Evolutionary conservation across 2,888 invertebrate species (phyloP), one percentile per base, ranked within the genome.

Genomic region (Cephonodes hylas): DNA sequence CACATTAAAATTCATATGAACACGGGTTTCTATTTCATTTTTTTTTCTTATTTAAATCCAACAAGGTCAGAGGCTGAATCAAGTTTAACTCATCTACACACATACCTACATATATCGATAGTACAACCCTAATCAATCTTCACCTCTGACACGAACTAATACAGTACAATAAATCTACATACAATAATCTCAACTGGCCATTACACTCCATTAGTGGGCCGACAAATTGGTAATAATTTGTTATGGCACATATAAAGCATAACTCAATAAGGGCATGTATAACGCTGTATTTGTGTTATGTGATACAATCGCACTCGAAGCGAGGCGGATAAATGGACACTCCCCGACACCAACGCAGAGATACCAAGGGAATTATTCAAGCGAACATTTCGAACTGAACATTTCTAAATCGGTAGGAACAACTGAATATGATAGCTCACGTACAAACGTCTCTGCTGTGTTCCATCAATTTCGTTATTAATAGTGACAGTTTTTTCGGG

Each of bases 351-450:
- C 56, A 58, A 45, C 10, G 27, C 23, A 8, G 53, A 18, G 53
- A 53, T 53, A 62, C 64, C 59, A 65, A 65, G 60, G 57, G 59
- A 71, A 68, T 71, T 66, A 70, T 65, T 69, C 61, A 66, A 64
- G 60, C 63, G 63, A 18, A 60, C 27, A 65, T 62, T 67, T 64
- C 18, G 42, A 64, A 63, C 58, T 10, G 63, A 59, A 64, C 53
- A 31, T 53, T 53, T 53, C 48, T 48, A 48, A 27, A 27, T 61
- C 57, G 64, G 63, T 66, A 62, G 60, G 42, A 53, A 31, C 31
- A 53, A 53, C 53, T 53, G 53, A 31, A 53, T 53, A 31, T 53
- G 31, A 31, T 53, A 53, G 53, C 31, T 53, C 53, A 31, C 31
- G 31, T 31, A 48, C 53, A 6, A n/a, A 13, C 25, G 23, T n/a